Percentiles rank a stretch among this genome's conserved stretches.
Evolutionary conservation across 2,888 invertebrate species (phyloP).

Genomic region (Drosophila colorata): DNA sequence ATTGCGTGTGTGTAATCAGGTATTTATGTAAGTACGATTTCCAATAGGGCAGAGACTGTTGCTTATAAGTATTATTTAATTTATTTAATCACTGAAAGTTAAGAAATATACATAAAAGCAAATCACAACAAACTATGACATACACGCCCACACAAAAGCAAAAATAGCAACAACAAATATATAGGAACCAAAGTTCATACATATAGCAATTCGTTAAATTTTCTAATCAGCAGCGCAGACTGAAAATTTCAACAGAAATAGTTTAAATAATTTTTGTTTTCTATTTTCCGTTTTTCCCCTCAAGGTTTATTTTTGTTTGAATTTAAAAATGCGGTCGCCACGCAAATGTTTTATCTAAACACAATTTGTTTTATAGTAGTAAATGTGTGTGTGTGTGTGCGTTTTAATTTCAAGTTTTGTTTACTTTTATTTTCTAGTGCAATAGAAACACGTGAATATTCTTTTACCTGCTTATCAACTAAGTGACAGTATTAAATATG

Average conservation of each 20-base stretch:
- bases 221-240: not conserved
- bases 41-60: too few species aligned
- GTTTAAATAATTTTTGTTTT: constrained; percentile 18
- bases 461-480: constrained; percentile 5
- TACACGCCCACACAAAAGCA: not conserved
- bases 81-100: not conserved
- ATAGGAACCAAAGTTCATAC: not conserved
- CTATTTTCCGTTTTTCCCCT: not conserved
- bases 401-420: constrained; percentile 39
- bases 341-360: constrained; percentile 26
- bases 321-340: constrained; percentile 35
- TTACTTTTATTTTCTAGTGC: constrained; percentile 36
- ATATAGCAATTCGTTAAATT: not conserved
- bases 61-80: not conserved
- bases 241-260: constrained; percentile 27
- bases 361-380: constrained; percentile 1
- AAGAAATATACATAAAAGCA: not conserved
- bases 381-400: constrained; percentile 8
- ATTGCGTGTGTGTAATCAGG: not conserved
- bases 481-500: not conserved
- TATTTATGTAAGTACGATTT: not conserved
- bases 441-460: constrained; percentile 51
- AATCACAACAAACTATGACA: not conserved
- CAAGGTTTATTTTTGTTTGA: constrained; percentile 40
- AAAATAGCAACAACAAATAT: not conserved